A percentile compares a stretch with the other conserved stretches of the same genome.
phyloP scores from a whole-genome alignment of 2,113 vertebrate species.

The Tupaia tana region DNA sequence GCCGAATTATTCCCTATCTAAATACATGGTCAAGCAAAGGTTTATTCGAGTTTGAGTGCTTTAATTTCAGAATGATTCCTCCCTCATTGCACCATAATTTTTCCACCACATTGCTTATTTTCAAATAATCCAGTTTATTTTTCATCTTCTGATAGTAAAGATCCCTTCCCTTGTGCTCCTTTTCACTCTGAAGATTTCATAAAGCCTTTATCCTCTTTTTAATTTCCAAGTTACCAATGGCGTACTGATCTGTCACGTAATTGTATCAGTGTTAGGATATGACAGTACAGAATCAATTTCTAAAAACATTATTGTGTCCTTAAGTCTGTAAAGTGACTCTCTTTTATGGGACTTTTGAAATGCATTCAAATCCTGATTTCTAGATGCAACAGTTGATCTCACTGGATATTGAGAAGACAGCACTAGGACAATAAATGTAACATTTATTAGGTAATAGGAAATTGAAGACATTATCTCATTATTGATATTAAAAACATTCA shows the following conservation, averaged over 20 bases:
- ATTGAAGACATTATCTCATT: not conserved
- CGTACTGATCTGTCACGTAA: not conserved
- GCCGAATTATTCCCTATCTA: not conserved
- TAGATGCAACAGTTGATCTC: not conserved
- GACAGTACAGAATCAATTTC: not conserved
- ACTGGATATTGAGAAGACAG: not conserved
- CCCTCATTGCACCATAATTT: not conserved
- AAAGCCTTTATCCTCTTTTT: not conserved
- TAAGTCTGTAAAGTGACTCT: not conserved
- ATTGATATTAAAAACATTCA: not conserved
- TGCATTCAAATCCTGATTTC: not conserved
- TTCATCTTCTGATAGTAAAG: not conserved
- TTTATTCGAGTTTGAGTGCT: not conserved
- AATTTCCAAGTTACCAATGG: not conserved
- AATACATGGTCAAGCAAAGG: not conserved
- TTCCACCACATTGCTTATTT: not conserved
- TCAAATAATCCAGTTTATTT: not conserved
- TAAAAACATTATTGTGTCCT: not conserved
- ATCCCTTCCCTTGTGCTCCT: not conserved
- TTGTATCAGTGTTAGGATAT: not conserved
- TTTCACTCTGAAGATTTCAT: not conserved
- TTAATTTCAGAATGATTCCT: constrained; percentile 3
- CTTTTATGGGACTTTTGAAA: not conserved
- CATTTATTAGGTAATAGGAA: not conserved
- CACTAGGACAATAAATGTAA: not conserved